Conservation (phyloP, 2,888 invertebrate species). For the Leptura quadrifasciata region DNA sequence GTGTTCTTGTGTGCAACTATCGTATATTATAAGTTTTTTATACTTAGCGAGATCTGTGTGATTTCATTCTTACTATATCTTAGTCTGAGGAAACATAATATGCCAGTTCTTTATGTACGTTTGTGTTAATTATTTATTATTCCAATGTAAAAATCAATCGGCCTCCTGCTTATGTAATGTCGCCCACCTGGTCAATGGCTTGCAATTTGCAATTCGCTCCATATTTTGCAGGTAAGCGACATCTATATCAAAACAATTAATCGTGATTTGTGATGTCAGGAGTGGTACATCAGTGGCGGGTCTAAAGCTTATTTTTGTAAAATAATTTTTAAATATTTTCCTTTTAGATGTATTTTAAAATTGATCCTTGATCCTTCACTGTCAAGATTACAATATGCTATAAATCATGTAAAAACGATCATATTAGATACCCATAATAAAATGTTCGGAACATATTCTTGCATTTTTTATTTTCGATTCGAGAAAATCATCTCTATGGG, state of each 20-base stretch:
- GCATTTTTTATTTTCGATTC: too few relatives aligned
- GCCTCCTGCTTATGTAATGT: conserved; percentile 39
- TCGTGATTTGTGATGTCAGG: conserved; percentile 46
- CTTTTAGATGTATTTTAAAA: too few relatives aligned
- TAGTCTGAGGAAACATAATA: not conserved
- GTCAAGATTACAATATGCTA: too few relatives aligned
- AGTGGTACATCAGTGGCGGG: conserved; percentile 25
- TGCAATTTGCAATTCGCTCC: conserved; percentile 45
- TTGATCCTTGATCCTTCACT: too few relatives aligned
- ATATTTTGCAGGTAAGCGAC: conserved; percentile 39
- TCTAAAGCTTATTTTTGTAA: not conserved
- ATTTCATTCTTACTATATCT: not conserved
- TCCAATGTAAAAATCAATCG: not conserved
- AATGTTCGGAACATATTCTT: too few relatives aligned
- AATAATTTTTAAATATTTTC: too few relatives aligned
- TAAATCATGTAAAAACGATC: too few relatives aligned
- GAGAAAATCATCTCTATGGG: too few relatives aligned
- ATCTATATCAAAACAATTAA: conserved; percentile 46
- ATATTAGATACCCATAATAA: too few relatives aligned
- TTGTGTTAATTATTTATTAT: not conserved
- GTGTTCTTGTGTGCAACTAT: not conserved
- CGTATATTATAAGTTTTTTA: not conserved
- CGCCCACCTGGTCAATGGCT: conserved; percentile 45
- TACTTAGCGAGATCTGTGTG: too few relatives aligned
- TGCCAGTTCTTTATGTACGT: not conserved